These are phyloP conservation scores for Plemyria rubiginata DNA, from an alignment of 2,888 invertebrate species.

Conservation along the genomic window DNA sequence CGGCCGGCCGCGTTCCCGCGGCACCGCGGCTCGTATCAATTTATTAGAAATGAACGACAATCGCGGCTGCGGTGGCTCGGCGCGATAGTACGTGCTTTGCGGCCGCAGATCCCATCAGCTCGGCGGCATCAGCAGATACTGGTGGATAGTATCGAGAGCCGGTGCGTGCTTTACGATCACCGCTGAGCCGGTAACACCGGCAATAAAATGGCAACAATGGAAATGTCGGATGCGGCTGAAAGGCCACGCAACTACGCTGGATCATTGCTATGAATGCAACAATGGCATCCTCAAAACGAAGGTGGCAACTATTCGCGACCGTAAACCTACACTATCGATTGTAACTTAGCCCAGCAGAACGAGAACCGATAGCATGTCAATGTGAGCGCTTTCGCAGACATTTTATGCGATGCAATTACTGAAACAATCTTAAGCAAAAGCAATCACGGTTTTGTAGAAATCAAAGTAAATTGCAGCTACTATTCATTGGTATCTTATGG, in stretches of 20 bases:
- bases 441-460: conserved; percentile 22
- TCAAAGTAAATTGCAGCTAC: conserved; percentile 20
- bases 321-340: conserved; percentile 68
- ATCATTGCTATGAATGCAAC: conserved; percentile 82
- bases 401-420: conserved; percentile 46
- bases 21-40: conserved; percentile 77
- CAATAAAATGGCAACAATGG: conserved; percentile 84
- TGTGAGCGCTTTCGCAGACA: conserved; percentile 48
- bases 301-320: conserved; percentile 78
- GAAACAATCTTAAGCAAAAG: conserved; percentile 41
- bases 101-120: conserved; percentile 77
- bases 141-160: conserved; percentile 77
- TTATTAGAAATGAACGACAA: conserved; percentile 83
- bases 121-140: conserved; percentile 61
- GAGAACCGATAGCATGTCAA: conserved; percentile 42
- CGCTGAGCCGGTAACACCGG: conserved; percentile 80
- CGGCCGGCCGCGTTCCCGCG: conserved; percentile 57
- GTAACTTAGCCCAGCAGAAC: conserved; percentile 48
- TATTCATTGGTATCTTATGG: conserved; percentile 21
- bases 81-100: conserved; percentile 75
- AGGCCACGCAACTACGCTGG: conserved; percentile 75
- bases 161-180: conserved; percentile 78
- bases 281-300: conserved; percentile 79
- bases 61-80: conserved; percentile 79
- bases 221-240: conserved; percentile 80